Percentiles rank a stretch among this genome's conserved stretches.
Conservation (phyloP, 2,888 invertebrate genomes). For the Stenodera caucasica region DNA sequence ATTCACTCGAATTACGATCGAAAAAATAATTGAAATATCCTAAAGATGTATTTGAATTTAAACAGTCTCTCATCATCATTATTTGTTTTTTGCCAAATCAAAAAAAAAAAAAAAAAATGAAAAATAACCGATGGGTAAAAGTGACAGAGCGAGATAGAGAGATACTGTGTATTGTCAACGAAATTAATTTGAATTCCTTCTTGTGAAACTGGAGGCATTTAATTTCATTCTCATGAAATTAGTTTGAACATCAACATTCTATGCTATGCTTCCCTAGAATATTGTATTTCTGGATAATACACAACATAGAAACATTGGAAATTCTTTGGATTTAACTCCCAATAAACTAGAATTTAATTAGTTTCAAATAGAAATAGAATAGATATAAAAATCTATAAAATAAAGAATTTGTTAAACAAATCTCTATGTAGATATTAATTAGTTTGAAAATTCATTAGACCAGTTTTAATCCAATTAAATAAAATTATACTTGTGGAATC, state of each 20-base stretch:
- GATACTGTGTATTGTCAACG: conserved; percentile 3
- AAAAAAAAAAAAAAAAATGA: no score
- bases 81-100: not conserved
- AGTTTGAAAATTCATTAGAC: not conserved
- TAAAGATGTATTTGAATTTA: no score
- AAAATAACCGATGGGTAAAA: no score
- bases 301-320: not conserved
- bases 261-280: conserved; percentile 2
- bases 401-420: not conserved
- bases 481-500: not conserved
- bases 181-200: conserved; percentile 11
- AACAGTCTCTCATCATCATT: no score
- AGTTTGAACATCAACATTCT: conserved; percentile 10
- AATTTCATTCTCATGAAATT: conserved; percentile 11
- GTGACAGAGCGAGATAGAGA: not conserved
- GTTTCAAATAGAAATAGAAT: not conserved
- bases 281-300: conserved; percentile 4
- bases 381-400: not conserved
- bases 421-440: not conserved
- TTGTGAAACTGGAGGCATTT: conserved; percentile 8
- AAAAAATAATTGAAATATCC: no score
- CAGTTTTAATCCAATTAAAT: not conserved
- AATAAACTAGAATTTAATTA: conserved; percentile 3
- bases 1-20: no score
- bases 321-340: not conserved